Evolutionary conservation across 2,888 invertebrate species (phyloP), one percentile per base, ranked within the genome.

Genomic region (Junonia oenone): DNA sequence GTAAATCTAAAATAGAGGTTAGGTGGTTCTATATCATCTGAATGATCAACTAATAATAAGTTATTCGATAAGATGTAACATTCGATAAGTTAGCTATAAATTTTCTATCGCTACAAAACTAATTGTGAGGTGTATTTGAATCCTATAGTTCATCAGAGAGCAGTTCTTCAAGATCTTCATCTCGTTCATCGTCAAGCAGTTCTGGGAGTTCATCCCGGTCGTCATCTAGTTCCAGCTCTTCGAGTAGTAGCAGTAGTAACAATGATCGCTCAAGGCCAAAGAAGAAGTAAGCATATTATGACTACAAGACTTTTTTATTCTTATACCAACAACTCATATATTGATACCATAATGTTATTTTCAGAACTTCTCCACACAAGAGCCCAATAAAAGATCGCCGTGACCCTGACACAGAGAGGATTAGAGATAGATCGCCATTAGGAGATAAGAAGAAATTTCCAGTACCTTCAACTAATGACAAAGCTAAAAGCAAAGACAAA

Each of bases 121-220:
- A n/a, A n/a, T n/a, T n/a, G n/a, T n/a, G n/a, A 38, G 9, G 1
- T 1, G 6, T 11, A 17, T 15, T 14, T 38, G 6, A 9, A 8
- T 2, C 9, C 55, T 66, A 9, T 68, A 93, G 95, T 81, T 95
- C 96, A 15, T 96, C 96, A 6, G 95, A 94, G 56, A 95, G 95
- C 75, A 95, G 95, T 71, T 95, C 96, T 11, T 96, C 97, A 0
- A 93, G 94, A 58, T 95, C 94, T 0, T 92, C 94, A 11, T 96
- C 96, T 0, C 93, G 94, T 50, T 96, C 95, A 6, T 94, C 94
- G 0, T 97, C 95, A 0, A 95, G 95, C 72, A 95, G 95, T 65
- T 95, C 95, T 0, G 93, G 92, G 19, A 87, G 87, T 61, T 85
- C 88, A 0, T 89, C 91, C 1, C 80, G 93, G 59, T 92, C 94